A percentile compares a stretch with the other conserved stretches of the same genome.
Evolutionary conservation across 2,888 invertebrate species (phyloP).

Genomic region (Dascillus cervinus): DNA sequence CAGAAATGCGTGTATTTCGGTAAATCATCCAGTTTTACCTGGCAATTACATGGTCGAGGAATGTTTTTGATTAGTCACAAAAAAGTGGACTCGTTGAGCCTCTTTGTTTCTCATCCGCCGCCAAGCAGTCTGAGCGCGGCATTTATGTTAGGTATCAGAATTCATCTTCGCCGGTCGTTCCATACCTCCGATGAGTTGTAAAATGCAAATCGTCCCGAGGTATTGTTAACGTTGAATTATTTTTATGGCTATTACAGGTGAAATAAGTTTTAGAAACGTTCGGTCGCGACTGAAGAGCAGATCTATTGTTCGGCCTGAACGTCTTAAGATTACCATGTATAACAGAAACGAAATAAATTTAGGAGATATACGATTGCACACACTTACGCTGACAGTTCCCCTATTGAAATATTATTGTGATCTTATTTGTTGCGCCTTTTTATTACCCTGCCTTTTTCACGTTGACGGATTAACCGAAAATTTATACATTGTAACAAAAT

Average conservation of each 20-base stretch:
- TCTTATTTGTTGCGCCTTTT: conserved; percentile 10
- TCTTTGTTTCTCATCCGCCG: conserved; percentile 27
- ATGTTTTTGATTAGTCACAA: conserved; percentile 25
- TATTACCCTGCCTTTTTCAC: too few relatives aligned
- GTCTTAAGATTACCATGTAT: conserved; percentile 7
- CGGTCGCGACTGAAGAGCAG: conserved; percentile 16
- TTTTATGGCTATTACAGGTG: conserved; percentile 27
- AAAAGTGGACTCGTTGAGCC: conserved; percentile 21
- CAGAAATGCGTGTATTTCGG: too few relatives aligned
- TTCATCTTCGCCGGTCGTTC: too few relatives aligned
- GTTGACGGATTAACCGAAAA: too few relatives aligned
- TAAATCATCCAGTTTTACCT: conserved; percentile 26
- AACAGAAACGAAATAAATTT: conserved; percentile 21
- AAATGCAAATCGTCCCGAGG: conserved; percentile 26
- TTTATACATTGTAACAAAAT: too few relatives aligned
- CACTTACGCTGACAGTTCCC: conserved; percentile 15
- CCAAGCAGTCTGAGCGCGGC: conserved; percentile 25
- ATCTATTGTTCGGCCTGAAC: conserved; percentile 16
- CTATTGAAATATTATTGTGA: conserved; percentile 22
- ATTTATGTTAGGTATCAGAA: too few relatives aligned
- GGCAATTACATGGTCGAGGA: conserved; percentile 15
- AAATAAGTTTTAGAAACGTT: conserved; percentile 22
- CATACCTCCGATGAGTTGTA: conserved; percentile 27
- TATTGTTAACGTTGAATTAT: conserved; percentile 29
- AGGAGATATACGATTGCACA: conserved; percentile 19